Conservation (phyloP, 2,113 vertebrate species). For the Calyptomena viridis region DNA sequence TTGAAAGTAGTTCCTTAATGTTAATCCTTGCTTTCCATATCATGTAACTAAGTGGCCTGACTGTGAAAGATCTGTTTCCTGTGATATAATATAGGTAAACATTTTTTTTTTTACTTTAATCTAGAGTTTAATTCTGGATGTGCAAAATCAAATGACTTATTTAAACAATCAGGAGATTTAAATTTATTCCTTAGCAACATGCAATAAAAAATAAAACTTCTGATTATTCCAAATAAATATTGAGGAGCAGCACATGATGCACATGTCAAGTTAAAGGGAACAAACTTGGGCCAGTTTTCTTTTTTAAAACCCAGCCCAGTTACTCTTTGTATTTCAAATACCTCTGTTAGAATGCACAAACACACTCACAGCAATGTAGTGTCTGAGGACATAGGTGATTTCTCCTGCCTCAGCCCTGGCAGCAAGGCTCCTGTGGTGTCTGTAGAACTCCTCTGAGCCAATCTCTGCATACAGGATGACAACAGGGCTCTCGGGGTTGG, state of each 20-base stretch:
- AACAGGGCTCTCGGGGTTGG: conserved; percentile 81
- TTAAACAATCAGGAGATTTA: background rate
- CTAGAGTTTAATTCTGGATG: background rate
- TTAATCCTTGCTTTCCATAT: background rate
- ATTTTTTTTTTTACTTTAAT: background rate
- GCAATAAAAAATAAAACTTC: background rate
- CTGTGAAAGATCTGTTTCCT: background rate
- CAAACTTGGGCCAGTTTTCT: background rate
- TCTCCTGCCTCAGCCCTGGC: conserved; percentile 82
- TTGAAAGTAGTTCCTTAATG: background rate
- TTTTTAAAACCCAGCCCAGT: background rate
- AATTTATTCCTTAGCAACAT: background rate
- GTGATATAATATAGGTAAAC: background rate
- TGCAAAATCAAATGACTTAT: background rate
- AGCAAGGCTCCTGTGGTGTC: conserved; percentile 79
- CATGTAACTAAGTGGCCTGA: background rate
- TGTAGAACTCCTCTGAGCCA: conserved; percentile 83
- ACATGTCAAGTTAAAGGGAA: background rate
- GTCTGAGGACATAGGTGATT: conserved; percentile 88
- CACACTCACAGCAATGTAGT: conserved; percentile 85
- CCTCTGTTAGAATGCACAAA: background rate
- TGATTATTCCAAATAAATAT: background rate
- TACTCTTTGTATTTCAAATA: background rate
- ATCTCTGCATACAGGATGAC: conserved; percentile 92
- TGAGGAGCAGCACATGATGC: background rate